A percentile compares a stretch with the other conserved stretches of the same genome.
These are phyloP conservation scores for Oreochromis aureus DNA, from an alignment of 2,113 vertebrate species.

Conservation along the genomic window DNA sequence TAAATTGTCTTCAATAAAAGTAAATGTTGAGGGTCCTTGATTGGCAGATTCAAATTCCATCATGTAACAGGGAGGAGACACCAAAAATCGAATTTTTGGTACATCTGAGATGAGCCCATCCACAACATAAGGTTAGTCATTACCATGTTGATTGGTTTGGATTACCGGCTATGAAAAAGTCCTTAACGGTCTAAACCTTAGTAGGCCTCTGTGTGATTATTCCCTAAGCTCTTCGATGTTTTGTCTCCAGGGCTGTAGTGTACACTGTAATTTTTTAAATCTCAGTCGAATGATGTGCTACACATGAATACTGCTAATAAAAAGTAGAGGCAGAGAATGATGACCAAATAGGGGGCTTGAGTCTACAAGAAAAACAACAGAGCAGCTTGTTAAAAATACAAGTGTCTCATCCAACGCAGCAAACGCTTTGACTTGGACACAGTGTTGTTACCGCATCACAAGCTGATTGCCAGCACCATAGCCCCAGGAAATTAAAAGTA, in stretches of 20 bases:
- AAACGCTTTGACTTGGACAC: not conserved
- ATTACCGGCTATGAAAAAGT: not conserved
- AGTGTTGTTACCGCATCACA: not conserved
- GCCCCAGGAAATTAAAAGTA: not conserved
- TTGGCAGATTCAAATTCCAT: not conserved
- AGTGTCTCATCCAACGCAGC: not conserved
- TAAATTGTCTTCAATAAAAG: not conserved
- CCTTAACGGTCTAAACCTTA: not conserved
- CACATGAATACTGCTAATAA: not conserved
- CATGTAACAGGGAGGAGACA: not conserved
- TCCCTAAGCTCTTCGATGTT: not conserved
- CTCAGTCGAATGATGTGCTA: not conserved
- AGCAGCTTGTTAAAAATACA: not conserved
- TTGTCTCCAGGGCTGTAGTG: not conserved
- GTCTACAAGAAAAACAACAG: not conserved
- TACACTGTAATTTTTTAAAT: not conserved
- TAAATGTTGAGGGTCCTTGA: not conserved
- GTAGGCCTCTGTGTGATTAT: not conserved
- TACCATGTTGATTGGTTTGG: not conserved
- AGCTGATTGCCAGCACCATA: not conserved
- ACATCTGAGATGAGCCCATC: not conserved
- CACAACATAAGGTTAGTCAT: not conserved
- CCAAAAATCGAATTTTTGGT: not conserved
- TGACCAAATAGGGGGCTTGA: not conserved
- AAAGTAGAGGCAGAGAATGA: not conserved